Evolutionary conservation across 2,797 vertebrate genomes (phyloP).

Genomic region (Heterohyrax brucei): DNA sequence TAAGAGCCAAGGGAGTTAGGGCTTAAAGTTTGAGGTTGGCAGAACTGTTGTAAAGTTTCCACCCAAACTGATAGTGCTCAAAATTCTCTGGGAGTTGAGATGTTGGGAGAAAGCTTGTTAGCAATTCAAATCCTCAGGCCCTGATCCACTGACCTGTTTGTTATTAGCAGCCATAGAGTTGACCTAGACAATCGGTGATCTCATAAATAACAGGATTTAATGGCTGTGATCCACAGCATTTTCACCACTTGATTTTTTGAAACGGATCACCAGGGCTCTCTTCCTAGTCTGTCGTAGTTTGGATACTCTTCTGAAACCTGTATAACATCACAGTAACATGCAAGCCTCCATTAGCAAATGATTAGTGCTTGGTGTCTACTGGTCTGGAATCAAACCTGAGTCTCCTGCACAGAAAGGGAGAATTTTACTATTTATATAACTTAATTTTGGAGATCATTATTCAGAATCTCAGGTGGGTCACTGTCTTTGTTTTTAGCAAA

Average conservation of each 20-base stretch:
- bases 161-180: neutral
- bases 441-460: neutral
- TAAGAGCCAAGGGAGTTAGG: neutral
- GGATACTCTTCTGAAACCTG: neutral
- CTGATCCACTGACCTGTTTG: neutral
- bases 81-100: neutral
- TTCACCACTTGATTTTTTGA: neutral
- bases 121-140: neutral
- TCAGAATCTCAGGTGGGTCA: neutral
- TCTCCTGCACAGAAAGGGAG: neutral
- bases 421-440: neutral
- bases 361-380: neutral
- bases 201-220: neutral
- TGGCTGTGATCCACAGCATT: neutral
- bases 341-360: neutral
- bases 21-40: neutral
- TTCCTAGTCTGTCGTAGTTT: neutral
- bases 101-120: neutral
- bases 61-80: neutral
- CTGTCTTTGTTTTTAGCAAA: constrained; percentile 34
- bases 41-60: neutral
- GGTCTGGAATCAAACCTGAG: neutral
- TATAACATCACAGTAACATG: neutral
- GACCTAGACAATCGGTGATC: neutral
- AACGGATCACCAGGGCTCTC: neutral